These are phyloP conservation scores for Stegostoma tigrinum DNA, from an alignment of 2,113 vertebrate genomes.

Conservation along the genomic window DNA sequence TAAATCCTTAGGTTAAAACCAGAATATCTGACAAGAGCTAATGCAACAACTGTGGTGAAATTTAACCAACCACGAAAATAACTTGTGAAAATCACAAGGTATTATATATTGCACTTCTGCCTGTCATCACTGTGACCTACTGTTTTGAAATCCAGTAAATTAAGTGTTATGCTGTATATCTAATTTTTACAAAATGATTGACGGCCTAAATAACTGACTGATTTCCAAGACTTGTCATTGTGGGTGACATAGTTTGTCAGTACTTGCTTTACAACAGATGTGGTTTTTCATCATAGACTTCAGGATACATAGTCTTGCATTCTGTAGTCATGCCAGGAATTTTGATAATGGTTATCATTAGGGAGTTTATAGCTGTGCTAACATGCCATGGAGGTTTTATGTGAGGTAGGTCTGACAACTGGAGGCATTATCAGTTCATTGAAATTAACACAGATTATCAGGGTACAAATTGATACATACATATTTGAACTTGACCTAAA, in stretches of 20 bases:
- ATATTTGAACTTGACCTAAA: not conserved
- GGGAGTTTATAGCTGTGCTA: slow-evolving; percentile 33
- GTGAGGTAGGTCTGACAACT: slow-evolving; percentile 18
- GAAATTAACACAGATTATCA: not conserved
- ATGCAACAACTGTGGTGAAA: not conserved
- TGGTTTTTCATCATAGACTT: slow-evolving; percentile 24
- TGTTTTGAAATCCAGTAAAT: slow-evolving; percentile 35
- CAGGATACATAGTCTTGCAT: slow-evolving; percentile 35
- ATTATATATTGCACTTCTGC: slow-evolving; percentile 24
- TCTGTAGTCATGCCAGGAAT: slow-evolving; percentile 34
- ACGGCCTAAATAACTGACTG: slow-evolving; percentile 35
- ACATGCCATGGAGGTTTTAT: slow-evolving; percentile 28
- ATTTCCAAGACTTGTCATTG: slow-evolving; percentile 34
- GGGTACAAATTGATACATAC: slow-evolving; percentile 22
- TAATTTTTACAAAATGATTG: slow-evolving; percentile 35
- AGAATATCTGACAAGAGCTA: not conserved
- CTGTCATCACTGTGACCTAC: slow-evolving; percentile 22
- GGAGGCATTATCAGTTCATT: not conserved
- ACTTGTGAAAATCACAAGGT: slow-evolving; percentile 20
- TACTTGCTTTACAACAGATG: slow-evolving; percentile 34
- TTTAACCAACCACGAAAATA: slow-evolving; percentile 9
- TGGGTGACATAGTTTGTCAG: slow-evolving; percentile 35
- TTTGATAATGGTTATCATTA: slow-evolving; percentile 33
- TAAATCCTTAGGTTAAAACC: not conserved
- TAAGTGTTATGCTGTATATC: slow-evolving; percentile 26